A percentile compares a stretch with the other conserved stretches of the same genome.
Conservation (phyloP, 2,888 invertebrate species). For the Heliconius cydno region DNA sequence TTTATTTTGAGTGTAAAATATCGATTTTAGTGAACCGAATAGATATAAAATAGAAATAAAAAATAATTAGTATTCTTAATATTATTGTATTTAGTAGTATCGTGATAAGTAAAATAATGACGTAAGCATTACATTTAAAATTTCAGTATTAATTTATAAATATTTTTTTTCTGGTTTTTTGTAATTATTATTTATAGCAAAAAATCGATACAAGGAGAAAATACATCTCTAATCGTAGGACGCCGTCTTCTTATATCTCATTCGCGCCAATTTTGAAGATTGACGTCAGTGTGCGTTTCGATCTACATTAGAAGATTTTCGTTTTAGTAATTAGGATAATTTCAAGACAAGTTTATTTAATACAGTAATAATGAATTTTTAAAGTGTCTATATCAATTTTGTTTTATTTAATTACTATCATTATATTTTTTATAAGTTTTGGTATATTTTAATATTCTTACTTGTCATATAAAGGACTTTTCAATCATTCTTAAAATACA, state of each 20-base stretch:
- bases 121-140: too few species aligned
- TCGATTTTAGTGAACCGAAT: not conserved
- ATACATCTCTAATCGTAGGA: not conserved
- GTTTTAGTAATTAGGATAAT: not conserved
- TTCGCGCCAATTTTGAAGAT: not conserved
- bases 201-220: not conserved
- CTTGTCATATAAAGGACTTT: not conserved
- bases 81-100: not conserved
- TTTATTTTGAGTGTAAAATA: not conserved
- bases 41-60: too few species aligned
- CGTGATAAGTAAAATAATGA: too few species aligned
- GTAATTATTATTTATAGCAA: not conserved
- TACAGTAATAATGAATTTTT: not conserved
- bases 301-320: not conserved
- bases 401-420: too few species aligned
- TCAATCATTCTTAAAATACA: not conserved
- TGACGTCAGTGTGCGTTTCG: not conserved
- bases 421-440: not conserved
- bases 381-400: not conserved
- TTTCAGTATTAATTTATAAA: too few species aligned
- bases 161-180: too few species aligned
- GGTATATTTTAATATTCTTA: not conserved
- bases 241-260: not conserved
- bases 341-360: not conserved
- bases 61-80: not conserved